Percentiles rank a stretch among this genome's conserved stretches.
Conservation (phyloP, 64 coral and sea anemone species). For the Astreopora myriophthalma region DNA sequence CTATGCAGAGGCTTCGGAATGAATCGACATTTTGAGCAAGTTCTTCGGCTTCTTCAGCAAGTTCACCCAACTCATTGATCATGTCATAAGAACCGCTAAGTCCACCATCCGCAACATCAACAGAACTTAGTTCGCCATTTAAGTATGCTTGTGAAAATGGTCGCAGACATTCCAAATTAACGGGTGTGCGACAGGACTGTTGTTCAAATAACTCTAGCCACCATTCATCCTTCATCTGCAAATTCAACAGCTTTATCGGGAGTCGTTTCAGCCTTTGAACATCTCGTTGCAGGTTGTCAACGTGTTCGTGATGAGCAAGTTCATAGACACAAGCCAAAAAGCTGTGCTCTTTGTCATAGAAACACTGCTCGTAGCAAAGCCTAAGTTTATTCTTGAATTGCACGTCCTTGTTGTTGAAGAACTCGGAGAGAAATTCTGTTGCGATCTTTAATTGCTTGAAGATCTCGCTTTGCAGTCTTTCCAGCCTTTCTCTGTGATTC, state of each 20-base stretch:
- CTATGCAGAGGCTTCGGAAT: constrained; percentile 58
- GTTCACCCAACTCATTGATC: constrained; percentile 50
- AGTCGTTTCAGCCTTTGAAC: constrained; percentile 75
- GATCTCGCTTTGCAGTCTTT: constrained; percentile 31
- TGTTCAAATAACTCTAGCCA: constrained; percentile 94
- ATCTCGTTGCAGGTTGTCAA: constrained; percentile 61
- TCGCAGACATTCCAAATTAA: not conserved
- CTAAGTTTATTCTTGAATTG: constrained; percentile 78
- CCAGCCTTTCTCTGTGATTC: constrained; percentile 37
- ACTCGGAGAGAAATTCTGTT: constrained; percentile 68
- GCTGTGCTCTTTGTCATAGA: constrained; percentile 72
- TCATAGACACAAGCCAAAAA: constrained; percentile 90
- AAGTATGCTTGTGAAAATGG: constrained; percentile 26
- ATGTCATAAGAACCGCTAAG: constrained; percentile 42
- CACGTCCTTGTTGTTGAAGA: constrained; percentile 68
- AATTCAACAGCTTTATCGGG: constrained; percentile 87
- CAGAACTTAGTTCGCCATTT: not conserved
- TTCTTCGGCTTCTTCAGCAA: not conserved
- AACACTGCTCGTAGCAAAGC: constrained; percentile 92
- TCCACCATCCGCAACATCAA: not conserved
- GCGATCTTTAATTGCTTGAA: constrained; percentile 39
- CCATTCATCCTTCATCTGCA: constrained; percentile 98
- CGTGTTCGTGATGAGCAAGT: constrained; percentile 75
- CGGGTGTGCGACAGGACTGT: not conserved
- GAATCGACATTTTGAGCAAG: not conserved